A percentile compares a stretch with the other conserved stretches of the same genome.
phyloP scores from a whole-genome alignment of 1,140 invertebrate genomes.

The Drusus annulatus region DNA sequence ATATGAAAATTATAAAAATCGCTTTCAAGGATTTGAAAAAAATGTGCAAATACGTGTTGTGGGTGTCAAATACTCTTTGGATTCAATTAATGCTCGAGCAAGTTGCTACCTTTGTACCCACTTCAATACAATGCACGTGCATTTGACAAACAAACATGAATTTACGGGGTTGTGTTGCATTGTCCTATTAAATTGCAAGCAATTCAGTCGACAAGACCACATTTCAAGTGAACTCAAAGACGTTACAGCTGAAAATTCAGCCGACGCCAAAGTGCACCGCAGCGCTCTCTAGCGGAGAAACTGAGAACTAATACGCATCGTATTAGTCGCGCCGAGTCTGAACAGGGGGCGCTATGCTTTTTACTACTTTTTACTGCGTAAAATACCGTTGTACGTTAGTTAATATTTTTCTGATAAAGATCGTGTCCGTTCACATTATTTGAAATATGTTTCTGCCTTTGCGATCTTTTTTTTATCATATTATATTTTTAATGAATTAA shows the following conservation, averaged over 20 bases:
- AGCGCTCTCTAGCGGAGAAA: slow-evolving; percentile 47
- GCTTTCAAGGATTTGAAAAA: too few species aligned
- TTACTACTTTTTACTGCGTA: too few species aligned
- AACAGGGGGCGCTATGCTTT: slow-evolving; percentile 1
- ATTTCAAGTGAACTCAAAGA: slow-evolving; percentile 44
- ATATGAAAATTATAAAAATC: too few species aligned
- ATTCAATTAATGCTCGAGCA: too few species aligned
- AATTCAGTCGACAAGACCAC: slow-evolving; percentile 18
- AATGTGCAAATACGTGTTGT: too few species aligned
- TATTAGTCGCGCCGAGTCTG: neutral
- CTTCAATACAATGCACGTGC: neutral
- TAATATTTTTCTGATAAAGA: neutral
- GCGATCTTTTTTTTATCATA: too few species aligned
- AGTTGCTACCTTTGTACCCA: neutral
- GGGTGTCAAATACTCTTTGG: too few species aligned
- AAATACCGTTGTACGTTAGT: too few species aligned
- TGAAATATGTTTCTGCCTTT: too few species aligned
- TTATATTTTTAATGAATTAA: too few species aligned
- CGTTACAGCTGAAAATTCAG: slow-evolving; percentile 8
- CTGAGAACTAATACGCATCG: slow-evolving; percentile 34
- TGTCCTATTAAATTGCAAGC: slow-evolving; percentile 30
- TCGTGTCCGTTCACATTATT: neutral
- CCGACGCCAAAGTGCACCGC: slow-evolving; percentile 32
- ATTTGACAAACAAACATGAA: slow-evolving; percentile 22
- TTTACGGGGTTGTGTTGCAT: slow-evolving; percentile 13